These are phyloP conservation scores for Limosa lapponica DNA, from an alignment of 2,797 vertebrate species.

Conservation along the genomic window DNA sequence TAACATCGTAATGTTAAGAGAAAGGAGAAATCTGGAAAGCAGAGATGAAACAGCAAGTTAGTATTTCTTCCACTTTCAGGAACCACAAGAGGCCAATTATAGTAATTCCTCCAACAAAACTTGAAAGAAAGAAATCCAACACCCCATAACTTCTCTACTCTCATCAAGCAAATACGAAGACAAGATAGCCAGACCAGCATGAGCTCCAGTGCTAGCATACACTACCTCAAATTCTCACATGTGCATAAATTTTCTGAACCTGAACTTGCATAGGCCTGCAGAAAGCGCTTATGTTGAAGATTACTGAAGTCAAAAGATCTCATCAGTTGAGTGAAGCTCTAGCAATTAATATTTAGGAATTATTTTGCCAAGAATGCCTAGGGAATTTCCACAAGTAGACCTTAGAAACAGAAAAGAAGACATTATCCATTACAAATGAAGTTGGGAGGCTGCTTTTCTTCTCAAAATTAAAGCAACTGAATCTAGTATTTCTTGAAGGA, in stretches of 20 bases:
- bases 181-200: background rate
- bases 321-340: background rate
- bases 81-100: background rate
- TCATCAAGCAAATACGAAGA: background rate
- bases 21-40: background rate
- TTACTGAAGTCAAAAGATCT: background rate
- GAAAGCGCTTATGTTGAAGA: background rate
- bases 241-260: background rate
- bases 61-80: background rate
- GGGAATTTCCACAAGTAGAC: background rate
- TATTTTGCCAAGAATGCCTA: background rate
- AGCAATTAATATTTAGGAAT: background rate
- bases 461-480: background rate
- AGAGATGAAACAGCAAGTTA: background rate
- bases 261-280: constrained; percentile 30
- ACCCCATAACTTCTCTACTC: background rate
- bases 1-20: background rate
- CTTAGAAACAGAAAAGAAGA: background rate
- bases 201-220: background rate
- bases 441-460: background rate
- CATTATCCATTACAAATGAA: background rate
- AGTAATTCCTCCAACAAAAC: background rate
- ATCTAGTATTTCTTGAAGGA: background rate
- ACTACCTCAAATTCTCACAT: background rate
- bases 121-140: background rate